phyloP scores from a whole-genome alignment of 2,113 vertebrate species.

The Mustela nigripes region DNA sequence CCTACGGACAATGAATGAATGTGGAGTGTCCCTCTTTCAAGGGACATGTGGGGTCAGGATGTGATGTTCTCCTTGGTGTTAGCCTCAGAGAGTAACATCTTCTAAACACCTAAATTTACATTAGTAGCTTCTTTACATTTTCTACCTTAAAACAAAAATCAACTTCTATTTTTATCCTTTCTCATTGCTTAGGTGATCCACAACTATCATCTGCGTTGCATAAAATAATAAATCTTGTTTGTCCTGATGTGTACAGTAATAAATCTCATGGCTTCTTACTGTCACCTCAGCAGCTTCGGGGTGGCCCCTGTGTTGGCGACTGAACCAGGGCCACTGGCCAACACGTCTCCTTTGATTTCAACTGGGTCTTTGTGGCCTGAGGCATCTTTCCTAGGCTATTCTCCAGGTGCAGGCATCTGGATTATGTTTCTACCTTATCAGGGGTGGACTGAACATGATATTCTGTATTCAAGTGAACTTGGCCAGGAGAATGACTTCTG shows the following conservation, averaged over 20 bases:
- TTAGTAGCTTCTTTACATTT: not conserved
- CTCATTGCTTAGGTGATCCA: not conserved
- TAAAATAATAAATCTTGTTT: not conserved
- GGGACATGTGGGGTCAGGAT: not conserved
- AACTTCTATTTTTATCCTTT: not conserved
- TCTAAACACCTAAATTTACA: not conserved
- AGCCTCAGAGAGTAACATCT: not conserved
- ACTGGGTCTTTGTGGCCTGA: not conserved
- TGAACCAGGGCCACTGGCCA: not conserved
- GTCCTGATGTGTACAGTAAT: not conserved
- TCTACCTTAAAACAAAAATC: not conserved
- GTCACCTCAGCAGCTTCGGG: not conserved
- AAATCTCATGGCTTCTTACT: not conserved
- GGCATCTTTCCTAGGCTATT: not conserved
- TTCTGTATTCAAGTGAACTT: not conserved
- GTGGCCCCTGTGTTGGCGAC: not conserved
- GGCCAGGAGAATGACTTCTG: not conserved
- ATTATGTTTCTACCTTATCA: not conserved
- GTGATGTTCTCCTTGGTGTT: not conserved
- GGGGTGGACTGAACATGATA: not conserved
- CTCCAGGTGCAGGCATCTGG: not conserved
- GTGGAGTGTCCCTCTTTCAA: not conserved
- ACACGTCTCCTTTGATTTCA: not conserved
- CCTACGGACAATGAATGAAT: rapidly evolving
- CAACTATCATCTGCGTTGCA: not conserved